Evolutionary conservation across 2,113 vertebrate genomes (phyloP), one percentile per base, ranked within the genome.

Genomic region (Lagopus muta): DNA sequence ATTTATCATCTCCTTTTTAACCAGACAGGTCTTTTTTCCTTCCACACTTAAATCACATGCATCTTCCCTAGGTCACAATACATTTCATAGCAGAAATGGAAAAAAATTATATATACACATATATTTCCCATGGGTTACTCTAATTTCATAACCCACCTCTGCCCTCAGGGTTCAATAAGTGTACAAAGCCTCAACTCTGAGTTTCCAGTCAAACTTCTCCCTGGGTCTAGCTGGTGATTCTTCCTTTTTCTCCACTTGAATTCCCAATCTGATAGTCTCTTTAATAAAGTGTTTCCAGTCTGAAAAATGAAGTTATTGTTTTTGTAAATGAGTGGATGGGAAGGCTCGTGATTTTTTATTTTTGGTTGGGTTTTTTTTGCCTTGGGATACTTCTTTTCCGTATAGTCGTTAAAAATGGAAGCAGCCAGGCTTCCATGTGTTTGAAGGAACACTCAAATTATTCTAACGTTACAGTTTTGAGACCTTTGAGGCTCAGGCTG

Each of bases 391-490:
- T 19, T 92, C 40, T 21, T 36, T 84, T 82, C 19, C 27, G 71
- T 45, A 50, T 36, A 70, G 13, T 38, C 42, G 57, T 64, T 66
- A 89, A 75, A 54, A 80, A 54, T 38, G 38, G 38, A 38, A 38
- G 38, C 38, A 38, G 38, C 9, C 38, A 38, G 38, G 38, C 10
- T 38, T 38, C 38, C 38, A 38, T 10, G 38, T 38, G 78, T 92
- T 92, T 84, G 80, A 87, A 95, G 62, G 36, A 89, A 86, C 47
- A 42, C 58, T 85, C 54, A 38, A 43, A 54, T 83, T 91, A 43
- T 48, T 48, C 17, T 24, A 34, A 2, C 20, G 32, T 55, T 92
- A 47, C 27, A 38, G 11, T 79, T 82, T 74, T 18, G 42, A 71
- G 77, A 82, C 47, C 21, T 80, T 74, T 88, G 66, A 17, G 89